phyloP scores from a whole-genome alignment of 2,797 vertebrate species.

The Ptychobarbus kaznakovi region DNA sequence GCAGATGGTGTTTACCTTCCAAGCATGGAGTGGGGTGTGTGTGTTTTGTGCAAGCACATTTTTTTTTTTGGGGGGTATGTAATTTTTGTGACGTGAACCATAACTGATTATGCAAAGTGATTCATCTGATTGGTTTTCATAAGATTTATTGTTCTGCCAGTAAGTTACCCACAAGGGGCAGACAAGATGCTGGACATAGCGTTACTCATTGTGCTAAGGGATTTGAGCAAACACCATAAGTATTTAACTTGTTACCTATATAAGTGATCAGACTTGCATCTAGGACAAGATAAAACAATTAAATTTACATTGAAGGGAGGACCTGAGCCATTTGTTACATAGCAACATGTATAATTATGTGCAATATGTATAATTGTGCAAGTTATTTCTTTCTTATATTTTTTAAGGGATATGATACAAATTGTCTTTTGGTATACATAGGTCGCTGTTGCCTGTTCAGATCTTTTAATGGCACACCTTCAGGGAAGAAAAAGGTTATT shows the following conservation, averaged over 20 bases:
- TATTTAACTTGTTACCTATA: not conserved
- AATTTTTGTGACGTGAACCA: conserved; percentile 8
- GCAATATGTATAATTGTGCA: not conserved
- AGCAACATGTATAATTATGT: not conserved
- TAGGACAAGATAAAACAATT: not conserved
- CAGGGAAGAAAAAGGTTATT: conserved; percentile 10
- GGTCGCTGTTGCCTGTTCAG: not conserved
- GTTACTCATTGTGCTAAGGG: not conserved
- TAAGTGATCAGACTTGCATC: not conserved
- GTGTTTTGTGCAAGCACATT: conserved; percentile 1
- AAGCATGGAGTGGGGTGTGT: conserved; percentile 50
- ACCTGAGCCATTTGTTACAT: not conserved
- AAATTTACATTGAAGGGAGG: not conserved
- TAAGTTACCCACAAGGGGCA: not conserved
- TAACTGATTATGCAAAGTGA: conserved; percentile 9
- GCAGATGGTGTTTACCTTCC: conserved; percentile 75
- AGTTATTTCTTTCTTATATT: not conserved
- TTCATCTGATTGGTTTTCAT: conserved; percentile 33
- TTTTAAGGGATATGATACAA: not conserved
- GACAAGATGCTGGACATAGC: not conserved
- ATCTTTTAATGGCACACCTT: conserved; percentile 5
- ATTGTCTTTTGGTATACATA: not conserved
- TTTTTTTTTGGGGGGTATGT: conserved; percentile 4
- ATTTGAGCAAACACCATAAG: conserved; percentile 1
- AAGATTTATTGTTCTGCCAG: conserved; percentile 7